Percentiles rank a stretch among this genome's conserved stretches.
phyloP scores from a whole-genome alignment of 2,113 vertebrate genomes.

The Accipiter cooperii region DNA sequence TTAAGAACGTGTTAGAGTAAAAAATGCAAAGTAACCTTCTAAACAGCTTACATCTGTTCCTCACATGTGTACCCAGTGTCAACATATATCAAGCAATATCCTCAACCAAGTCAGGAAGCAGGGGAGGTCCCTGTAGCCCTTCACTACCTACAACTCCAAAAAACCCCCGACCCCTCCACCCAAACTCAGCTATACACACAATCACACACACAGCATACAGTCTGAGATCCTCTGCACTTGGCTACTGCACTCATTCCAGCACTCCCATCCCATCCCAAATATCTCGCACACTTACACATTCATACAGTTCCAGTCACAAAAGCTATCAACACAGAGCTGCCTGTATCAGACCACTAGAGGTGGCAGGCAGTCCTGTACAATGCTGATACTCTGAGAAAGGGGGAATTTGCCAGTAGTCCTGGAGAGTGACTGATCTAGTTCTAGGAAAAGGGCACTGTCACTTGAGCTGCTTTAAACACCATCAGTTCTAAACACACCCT shows the following conservation, averaged over 20 bases:
- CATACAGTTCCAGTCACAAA: not conserved
- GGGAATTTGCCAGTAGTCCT: not conserved
- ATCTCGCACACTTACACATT: not conserved
- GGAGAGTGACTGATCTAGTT: not conserved
- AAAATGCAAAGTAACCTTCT: not conserved
- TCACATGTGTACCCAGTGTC: not conserved
- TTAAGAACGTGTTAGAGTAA: not conserved
- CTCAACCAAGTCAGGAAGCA: not conserved
- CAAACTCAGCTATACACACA: not conserved
- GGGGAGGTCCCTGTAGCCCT: not conserved
- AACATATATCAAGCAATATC: not conserved
- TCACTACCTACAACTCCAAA: not conserved
- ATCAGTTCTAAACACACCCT: not conserved
- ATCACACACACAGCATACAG: not conserved
- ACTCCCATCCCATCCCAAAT: not conserved
- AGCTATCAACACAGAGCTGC: not conserved
- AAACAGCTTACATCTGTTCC: not conserved
- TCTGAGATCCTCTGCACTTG: not conserved
- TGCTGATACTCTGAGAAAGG: not conserved
- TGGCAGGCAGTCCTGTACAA: not conserved
- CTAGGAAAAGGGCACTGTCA: conserved; percentile 8
- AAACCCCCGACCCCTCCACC: not conserved
- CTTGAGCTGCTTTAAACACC: not conserved
- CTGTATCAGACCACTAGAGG: not conserved
- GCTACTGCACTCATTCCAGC: not conserved